Evolutionary conservation across 2,888 invertebrate genomes (phyloP).

Genomic region (Cosmia trapezina): DNA sequence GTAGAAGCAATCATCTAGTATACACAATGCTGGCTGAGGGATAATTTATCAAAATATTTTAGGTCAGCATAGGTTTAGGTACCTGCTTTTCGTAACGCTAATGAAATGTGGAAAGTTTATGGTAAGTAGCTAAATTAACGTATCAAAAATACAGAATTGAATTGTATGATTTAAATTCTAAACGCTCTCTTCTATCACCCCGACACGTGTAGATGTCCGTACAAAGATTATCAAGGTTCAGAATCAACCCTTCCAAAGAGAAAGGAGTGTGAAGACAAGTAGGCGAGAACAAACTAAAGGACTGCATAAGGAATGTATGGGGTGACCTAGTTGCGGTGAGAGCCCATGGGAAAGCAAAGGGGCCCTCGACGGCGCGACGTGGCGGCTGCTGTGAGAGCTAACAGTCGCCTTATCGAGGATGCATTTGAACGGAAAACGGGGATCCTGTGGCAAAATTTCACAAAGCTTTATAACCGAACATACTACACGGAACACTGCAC

Average conservation of each 20-base stretch:
- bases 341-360: slow-evolving; percentile 59
- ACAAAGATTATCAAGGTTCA: slow-evolving; percentile 35
- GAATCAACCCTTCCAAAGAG: slow-evolving; percentile 18
- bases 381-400: slow-evolving; percentile 60
- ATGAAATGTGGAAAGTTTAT: slow-evolving; percentile 32
- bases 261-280: slow-evolving; percentile 33
- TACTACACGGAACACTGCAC: slow-evolving; percentile 29
- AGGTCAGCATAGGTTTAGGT: not conserved
- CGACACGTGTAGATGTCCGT: slow-evolving; percentile 9
- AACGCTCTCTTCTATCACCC: not conserved
- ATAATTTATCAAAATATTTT: slow-evolving; percentile 43
- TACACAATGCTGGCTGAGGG: slow-evolving; percentile 22
- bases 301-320: slow-evolving; percentile 60
- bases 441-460: slow-evolving; percentile 33
- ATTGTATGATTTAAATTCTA: slow-evolving; percentile 2
- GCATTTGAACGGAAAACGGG: slow-evolving; percentile 59
- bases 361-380: slow-evolving; percentile 50
- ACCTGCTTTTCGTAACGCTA: not conserved
- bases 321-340: slow-evolving; percentile 62
- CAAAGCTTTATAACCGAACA: slow-evolving; percentile 36
- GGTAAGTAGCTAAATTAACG: not conserved
- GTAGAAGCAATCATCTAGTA: slow-evolving; percentile 37
- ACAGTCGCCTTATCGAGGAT: slow-evolving; percentile 58
- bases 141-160: not conserved
- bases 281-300: slow-evolving; percentile 52